Conservation (phyloP, 2,113 vertebrate species). For the Corythornis cristatus region DNA sequence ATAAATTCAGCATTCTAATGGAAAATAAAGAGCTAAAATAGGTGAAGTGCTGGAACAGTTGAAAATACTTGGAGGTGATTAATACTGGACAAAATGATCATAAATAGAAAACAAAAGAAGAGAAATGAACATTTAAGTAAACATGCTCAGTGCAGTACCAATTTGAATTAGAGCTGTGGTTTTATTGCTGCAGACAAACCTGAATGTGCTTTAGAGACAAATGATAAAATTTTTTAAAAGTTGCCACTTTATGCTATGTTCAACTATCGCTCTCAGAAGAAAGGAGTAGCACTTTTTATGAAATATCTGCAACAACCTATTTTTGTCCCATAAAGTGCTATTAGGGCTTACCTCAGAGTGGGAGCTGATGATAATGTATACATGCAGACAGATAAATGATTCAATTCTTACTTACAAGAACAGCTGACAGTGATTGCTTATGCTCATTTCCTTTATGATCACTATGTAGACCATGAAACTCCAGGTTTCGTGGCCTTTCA, state of each 20-base stretch:
- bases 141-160: neutral
- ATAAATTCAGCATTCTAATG: conserved; percentile 6
- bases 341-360: conserved; percentile 64
- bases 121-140: neutral
- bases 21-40: neutral
- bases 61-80: neutral
- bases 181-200: neutral
- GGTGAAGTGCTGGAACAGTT: neutral
- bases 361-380: conserved; percentile 80
- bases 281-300: conserved; percentile 35
- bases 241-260: neutral
- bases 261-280: neutral
- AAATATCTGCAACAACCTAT: conserved; percentile 63
- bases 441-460: conserved; percentile 80
- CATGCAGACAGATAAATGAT: conserved; percentile 87
- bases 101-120: neutral
- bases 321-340: conserved; percentile 68
- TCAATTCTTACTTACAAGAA: conserved; percentile 88
- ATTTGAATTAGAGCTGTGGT: neutral
- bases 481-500: conserved; percentile 76
- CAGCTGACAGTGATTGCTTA: conserved; percentile 86
- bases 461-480: conserved; percentile 70
- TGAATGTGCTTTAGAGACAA: neutral
- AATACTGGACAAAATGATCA: neutral
- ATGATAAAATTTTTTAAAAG: neutral